phyloP scores from a whole-genome alignment of 2,888 invertebrate species.

The Boloria selene region DNA sequence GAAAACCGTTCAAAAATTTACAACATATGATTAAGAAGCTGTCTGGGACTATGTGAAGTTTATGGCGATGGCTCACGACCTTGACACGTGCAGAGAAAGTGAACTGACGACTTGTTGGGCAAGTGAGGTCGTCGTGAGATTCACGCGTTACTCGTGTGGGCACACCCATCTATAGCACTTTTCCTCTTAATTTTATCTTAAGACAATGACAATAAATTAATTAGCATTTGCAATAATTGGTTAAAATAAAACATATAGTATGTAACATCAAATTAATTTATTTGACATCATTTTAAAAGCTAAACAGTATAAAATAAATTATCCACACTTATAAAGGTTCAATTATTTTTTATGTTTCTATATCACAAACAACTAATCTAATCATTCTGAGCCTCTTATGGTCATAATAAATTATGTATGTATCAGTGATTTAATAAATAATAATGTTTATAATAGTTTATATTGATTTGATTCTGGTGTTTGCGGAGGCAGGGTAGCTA shows the following conservation, averaged over 20 bases:
- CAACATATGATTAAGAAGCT: conserved; percentile 36
- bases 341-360: conserved; percentile 4
- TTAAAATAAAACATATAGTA: conserved; percentile 3
- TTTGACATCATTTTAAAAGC: conserved; percentile 19
- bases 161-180: conserved; percentile 17
- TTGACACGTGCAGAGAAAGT: conserved; percentile 78
- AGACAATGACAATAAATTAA: background rate
- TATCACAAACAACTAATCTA: conserved; percentile 1
- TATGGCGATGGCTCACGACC: conserved; percentile 64
- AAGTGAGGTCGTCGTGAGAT: conserved; percentile 54
- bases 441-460: conserved; percentile 25
- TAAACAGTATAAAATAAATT: conserved; percentile 20
- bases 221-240: background rate
- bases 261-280: conserved; percentile 19
- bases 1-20: conserved; percentile 27
- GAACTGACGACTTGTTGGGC: conserved; percentile 72
- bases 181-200: conserved; percentile 20
- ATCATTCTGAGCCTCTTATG: conserved; percentile 22
- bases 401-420: conserved; percentile 21
- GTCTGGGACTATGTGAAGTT: conserved; percentile 43
- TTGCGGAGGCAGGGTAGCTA: conserved; percentile 84
- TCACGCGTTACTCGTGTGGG: conserved; percentile 9
- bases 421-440: conserved; percentile 17
- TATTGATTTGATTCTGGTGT: conserved; percentile 50
- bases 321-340: conserved; percentile 15